Conservation (phyloP, 2,888 invertebrate species). For the Aquatica leii region DNA sequence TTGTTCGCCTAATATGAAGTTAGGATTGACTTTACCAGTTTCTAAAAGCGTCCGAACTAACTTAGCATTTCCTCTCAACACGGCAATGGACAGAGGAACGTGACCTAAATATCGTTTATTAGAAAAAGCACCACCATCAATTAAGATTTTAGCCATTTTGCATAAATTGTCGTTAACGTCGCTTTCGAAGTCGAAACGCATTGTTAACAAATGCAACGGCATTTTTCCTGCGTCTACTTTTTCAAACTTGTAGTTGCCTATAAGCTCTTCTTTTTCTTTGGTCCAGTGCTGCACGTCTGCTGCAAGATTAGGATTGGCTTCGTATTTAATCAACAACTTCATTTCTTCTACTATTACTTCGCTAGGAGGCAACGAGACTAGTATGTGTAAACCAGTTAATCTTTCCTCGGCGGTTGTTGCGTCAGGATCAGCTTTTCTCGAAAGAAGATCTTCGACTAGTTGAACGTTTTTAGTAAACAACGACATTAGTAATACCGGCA, state of each 20-base stretch:
- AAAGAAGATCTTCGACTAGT: constrained; percentile 48
- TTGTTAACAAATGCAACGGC: constrained; percentile 54
- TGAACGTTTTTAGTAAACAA: constrained; percentile 50
- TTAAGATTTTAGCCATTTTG: constrained; percentile 13
- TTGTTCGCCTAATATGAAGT: constrained; percentile 47
- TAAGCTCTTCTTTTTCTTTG: constrained; percentile 43
- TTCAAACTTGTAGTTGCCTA: constrained; percentile 39
- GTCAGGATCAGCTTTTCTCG: constrained; percentile 48
- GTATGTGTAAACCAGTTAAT: constrained; percentile 52
- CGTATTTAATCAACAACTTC: constrained; percentile 45
- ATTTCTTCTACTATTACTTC: constrained; percentile 45
- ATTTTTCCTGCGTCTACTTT: constrained; percentile 52
- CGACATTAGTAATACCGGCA: constrained; percentile 52
- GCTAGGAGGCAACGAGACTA: constrained; percentile 46
- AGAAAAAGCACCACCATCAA: constrained; percentile 4
- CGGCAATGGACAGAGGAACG: constrained; percentile 54
- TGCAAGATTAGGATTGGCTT: constrained; percentile 51
- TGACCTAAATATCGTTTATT: constrained; percentile 54
- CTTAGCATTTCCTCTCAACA: constrained; percentile 51
- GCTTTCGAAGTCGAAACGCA: constrained; percentile 52
- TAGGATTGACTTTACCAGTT: constrained; percentile 47
- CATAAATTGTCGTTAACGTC: constrained; percentile 40
- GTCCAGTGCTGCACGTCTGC: constrained; percentile 50
- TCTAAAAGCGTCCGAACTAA: constrained; percentile 49
- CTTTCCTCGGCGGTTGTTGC: constrained; percentile 44